These are phyloP conservation scores for Gibbula magus DNA, from an alignment of 2,888 invertebrate species.

Conservation along the genomic window DNA sequence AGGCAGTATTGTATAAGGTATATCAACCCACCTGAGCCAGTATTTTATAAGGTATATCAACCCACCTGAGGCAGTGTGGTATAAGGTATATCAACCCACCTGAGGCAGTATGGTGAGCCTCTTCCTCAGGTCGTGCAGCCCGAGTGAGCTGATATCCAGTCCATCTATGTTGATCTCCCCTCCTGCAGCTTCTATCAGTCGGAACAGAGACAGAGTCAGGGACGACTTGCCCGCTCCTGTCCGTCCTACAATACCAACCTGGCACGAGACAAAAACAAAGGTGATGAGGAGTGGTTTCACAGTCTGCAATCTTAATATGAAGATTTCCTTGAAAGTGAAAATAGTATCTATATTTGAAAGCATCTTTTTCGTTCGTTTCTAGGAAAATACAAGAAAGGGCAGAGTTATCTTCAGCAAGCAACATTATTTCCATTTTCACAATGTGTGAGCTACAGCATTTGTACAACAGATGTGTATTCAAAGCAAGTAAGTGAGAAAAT, in stretches of 20 bases:
- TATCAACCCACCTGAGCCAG: too few species aligned
- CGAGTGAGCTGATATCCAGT: constrained; percentile 78
- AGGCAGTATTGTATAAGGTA: too few species aligned
- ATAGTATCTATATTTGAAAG: too few species aligned
- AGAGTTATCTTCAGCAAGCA: too few species aligned
- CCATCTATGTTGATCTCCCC: constrained; percentile 89
- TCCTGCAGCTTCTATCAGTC: constrained; percentile 83
- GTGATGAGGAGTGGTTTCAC: background rate
- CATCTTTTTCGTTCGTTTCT: too few species aligned
- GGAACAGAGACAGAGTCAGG: constrained; percentile 84
- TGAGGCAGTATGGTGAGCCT: constrained; percentile 94
- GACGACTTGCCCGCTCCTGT: constrained; percentile 78
- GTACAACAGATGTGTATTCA: too few species aligned
- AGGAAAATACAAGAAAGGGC: too few species aligned
- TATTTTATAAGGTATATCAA: background rate
- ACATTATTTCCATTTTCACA: too few species aligned
- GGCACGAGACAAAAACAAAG: background rate
- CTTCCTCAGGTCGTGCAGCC: constrained; percentile 84
- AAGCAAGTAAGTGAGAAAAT: background rate
- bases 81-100: constrained; percentile 49
- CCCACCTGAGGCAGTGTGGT: constrained; percentile 81
- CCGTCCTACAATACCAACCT: constrained; percentile 81
- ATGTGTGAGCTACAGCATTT: too few species aligned
- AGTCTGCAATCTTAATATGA: too few species aligned
- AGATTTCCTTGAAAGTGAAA: too few species aligned